Base-by-base conservation (phyloP, 2,113 vertebrate genomes). In the Sturnira hondurensis region DNA sequence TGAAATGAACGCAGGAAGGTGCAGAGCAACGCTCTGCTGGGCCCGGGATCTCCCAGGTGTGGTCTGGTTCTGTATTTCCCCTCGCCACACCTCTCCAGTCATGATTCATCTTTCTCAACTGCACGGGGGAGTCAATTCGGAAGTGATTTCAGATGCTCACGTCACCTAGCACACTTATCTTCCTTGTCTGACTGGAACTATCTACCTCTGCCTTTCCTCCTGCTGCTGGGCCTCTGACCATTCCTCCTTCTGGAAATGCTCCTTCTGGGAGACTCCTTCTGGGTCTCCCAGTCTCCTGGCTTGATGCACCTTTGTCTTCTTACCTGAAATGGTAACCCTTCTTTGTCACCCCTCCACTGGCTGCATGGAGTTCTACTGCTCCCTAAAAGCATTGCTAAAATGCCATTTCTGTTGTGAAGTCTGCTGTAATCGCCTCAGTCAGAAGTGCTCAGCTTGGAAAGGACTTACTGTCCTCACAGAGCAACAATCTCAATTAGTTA, bases 1-100 rank as follows among this genome's bases (percentile, higher is more conserved):
- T 93, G 82, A 93, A 65, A 52, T 43, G 8, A 65, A 71, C 33
- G 28, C 54, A 84, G 56, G 54, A 76, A 85, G 61, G 22, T 33
- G 14, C 33, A 20, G 54, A 45, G 38, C 22, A 2, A 15, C 3
- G 2, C 33, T 67, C 8, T 54, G 1, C 10, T 14, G 11, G 38
- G 10, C 17, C 13, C 45, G 4, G 22, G 63, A 8, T 36, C 47
- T 43, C 67, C 33, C n/a, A 19, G 22, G 33, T 24, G 5, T 19
- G 7, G 31, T 5, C 43, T 65, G 14, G 16, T 4, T 54, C 6
- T n/a, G 2, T 3, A 6, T 41, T 41, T 31, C 45, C 26, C 16
- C 13, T 33, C 17, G 7, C 31, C 22, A 70, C 26, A 45, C 24
- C 19, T 41, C n/a, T 82, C 47, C 7, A 4, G 8, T 7, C 54